Evolutionary conservation across 2,797 vertebrate species (phyloP).

Genomic region (Sitta carolinensis): DNA sequence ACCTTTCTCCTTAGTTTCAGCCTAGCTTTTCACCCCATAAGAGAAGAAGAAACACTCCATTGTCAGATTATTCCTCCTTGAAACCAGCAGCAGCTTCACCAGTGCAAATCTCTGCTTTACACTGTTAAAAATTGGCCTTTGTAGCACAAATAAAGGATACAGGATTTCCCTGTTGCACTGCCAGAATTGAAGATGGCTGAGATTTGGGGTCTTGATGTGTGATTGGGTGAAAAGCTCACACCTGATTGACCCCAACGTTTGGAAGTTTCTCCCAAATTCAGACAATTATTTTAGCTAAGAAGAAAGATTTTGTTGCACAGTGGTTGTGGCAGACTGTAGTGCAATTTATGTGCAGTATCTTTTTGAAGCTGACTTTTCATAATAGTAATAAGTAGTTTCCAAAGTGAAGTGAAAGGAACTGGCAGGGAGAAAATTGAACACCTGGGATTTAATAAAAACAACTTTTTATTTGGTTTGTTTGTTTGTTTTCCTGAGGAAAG

Average conservation of each 20-base stretch:
- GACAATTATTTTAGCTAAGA: not conserved
- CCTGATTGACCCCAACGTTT: accelerated
- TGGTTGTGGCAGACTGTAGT: not conserved
- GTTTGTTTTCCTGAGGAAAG: not conserved
- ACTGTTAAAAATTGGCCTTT: not conserved
- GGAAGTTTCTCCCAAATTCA: not conserved
- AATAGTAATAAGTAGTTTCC: not conserved
- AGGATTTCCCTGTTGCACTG: not conserved
- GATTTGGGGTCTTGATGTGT: not conserved
- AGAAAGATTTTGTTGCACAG: not conserved
- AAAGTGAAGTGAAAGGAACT: not conserved
- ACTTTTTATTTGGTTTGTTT: not conserved
- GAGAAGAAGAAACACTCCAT: not conserved
- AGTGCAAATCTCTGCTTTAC: not conserved
- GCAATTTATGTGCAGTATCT: not conserved
- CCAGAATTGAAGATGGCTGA: not conserved
- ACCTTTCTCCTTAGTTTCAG: not conserved
- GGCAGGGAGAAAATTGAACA: not conserved
- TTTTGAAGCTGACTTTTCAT: constrained; percentile 25
- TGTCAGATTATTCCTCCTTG: not conserved
- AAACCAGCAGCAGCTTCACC: not conserved
- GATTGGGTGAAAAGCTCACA: not conserved
- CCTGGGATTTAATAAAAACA: not conserved
- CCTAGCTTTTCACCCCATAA: not conserved
- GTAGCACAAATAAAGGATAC: not conserved